phyloP scores from a whole-genome alignment of 2,113 vertebrate genomes.

The Dicrurus megarhynchus region DNA sequence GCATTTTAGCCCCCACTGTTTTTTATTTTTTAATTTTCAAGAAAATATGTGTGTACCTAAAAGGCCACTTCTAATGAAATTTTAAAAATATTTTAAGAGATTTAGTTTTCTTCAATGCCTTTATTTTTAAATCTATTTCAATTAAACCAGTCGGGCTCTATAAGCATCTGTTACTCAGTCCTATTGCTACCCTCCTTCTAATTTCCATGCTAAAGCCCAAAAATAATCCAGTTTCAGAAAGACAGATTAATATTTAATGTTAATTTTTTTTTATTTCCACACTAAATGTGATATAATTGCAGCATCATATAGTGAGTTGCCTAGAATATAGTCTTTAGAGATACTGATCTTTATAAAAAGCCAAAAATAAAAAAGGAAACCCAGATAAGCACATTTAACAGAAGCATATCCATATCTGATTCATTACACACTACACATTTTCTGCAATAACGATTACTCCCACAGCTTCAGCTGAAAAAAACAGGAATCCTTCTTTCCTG shows the following conservation, averaged over 20 bases:
- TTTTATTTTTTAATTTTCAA: background rate
- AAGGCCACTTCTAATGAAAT: background rate
- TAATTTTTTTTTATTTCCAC: background rate
- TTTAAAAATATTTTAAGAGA: background rate
- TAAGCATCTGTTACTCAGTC: background rate
- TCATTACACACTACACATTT: background rate
- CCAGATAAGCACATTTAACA: background rate
- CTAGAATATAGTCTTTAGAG: background rate
- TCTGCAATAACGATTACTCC: background rate
- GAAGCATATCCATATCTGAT: background rate
- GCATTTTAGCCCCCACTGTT: background rate
- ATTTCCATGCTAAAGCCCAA: background rate
- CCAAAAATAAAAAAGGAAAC: background rate
- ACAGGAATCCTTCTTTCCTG: background rate
- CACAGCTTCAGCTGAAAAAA: background rate
- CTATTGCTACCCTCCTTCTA: background rate
- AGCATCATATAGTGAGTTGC: background rate
- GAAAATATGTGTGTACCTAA: background rate
- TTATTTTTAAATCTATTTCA: background rate
- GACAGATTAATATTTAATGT: background rate
- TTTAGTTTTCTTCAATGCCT: background rate
- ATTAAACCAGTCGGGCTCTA: background rate
- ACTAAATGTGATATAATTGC: background rate
- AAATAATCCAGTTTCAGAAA: background rate
- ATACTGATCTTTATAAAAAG: background rate